These are phyloP conservation scores for Cantharis rustica DNA, from an alignment of 2,888 invertebrate genomes.

Conservation along the genomic window DNA sequence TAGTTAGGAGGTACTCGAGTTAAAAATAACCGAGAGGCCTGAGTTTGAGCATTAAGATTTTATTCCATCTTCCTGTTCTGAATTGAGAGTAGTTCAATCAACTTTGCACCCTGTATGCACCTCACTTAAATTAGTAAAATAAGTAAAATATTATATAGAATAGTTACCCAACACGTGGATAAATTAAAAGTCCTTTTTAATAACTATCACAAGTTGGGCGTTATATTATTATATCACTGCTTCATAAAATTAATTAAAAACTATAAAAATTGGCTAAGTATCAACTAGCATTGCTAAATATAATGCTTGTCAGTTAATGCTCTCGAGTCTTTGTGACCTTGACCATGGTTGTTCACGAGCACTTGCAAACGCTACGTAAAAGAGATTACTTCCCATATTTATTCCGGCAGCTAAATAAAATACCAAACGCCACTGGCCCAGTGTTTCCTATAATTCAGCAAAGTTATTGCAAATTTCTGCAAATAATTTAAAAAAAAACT, in stretches of 20 bases:
- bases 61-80: not conserved
- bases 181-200: not conserved
- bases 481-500: constrained; percentile 37
- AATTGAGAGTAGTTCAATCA: not conserved
- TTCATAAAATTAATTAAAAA: not conserved
- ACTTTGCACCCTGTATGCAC: not conserved
- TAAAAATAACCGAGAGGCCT: not conserved
- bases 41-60: not conserved
- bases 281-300: constrained; percentile 40
- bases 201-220: not conserved
- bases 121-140: not conserved
- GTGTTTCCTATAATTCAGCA: constrained; percentile 64
- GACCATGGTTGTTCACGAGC: constrained; percentile 77
- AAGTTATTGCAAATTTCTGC: constrained; percentile 35
- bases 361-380: constrained; percentile 80
- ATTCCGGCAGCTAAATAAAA: constrained; percentile 81
- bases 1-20: too few species aligned
- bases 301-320: constrained; percentile 53
- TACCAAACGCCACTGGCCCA: constrained; percentile 75
- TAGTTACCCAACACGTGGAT: not conserved
- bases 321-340: constrained; percentile 48
- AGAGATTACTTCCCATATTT: constrained; percentile 74
- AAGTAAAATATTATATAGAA: not conserved
- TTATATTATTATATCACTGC: not conserved
- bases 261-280: constrained; percentile 28